These are phyloP conservation scores for Biston betularia DNA, from an alignment of 2,888 invertebrate species.

Conservation along the genomic window DNA sequence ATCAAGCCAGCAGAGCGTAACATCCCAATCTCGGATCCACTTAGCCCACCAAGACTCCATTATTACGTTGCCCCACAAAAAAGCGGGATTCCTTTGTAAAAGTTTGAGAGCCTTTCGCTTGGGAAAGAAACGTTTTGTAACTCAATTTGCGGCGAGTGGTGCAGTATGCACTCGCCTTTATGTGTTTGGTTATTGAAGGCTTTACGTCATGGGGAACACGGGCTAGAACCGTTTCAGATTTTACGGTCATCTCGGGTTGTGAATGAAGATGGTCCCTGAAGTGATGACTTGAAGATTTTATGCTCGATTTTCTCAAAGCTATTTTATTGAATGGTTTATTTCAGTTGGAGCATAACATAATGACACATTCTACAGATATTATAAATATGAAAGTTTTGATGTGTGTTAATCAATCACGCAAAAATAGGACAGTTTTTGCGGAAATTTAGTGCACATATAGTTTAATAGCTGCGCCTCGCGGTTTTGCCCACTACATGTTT, in stretches of 20 bases:
- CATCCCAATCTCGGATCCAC: conserved; percentile 42
- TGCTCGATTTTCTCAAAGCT: neutral
- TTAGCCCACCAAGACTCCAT: conserved; percentile 44
- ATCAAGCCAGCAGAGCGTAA: conserved; percentile 41
- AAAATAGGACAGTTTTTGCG: too few relatives aligned
- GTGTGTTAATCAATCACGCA: too few relatives aligned
- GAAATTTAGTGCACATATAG: too few relatives aligned
- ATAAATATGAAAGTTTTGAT: too few relatives aligned
- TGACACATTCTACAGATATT: too few relatives aligned
- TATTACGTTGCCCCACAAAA: conserved; percentile 55
- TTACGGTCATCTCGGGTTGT: conserved; percentile 5
- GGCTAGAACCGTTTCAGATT: conserved; percentile 8
- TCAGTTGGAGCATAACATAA: too few relatives aligned
- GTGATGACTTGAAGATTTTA: neutral
- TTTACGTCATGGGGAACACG: conserved; percentile 14
- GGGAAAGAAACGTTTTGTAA: conserved; percentile 81
- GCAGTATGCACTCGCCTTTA: conserved; percentile 54
- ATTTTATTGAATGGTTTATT: too few relatives aligned
- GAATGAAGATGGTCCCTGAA: neutral
- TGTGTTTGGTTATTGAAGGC: conserved; percentile 31
- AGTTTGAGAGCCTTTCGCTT: conserved; percentile 73
- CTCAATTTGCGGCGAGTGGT: conserved; percentile 78
- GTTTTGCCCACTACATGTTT: too few relatives aligned
- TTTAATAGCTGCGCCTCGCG: too few relatives aligned
- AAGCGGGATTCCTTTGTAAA: conserved; percentile 59